Evolutionary conservation across 2,888 invertebrate species (phyloP).

Genomic region (Syrista parreyssii): DNA sequence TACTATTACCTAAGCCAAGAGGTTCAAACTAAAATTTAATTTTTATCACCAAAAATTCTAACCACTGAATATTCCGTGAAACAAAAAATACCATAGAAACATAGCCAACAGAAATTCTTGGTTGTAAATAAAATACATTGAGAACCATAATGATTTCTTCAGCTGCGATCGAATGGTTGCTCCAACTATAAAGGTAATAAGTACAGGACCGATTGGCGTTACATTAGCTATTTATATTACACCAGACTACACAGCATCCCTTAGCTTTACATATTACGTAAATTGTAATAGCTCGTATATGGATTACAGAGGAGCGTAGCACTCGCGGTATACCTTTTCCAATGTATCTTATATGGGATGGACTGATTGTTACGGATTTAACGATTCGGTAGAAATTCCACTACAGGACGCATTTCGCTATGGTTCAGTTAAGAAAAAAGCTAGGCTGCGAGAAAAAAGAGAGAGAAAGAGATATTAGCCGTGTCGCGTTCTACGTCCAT

Average conservation of each 20-base stretch:
- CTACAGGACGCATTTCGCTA: not conserved
- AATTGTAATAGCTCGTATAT: conserved; percentile 33
- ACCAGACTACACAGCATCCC: not conserved
- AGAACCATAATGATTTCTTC: not conserved
- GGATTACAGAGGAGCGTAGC: conserved; percentile 23
- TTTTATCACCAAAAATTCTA: too few species aligned
- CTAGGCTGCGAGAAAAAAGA: not conserved
- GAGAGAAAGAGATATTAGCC: not conserved
- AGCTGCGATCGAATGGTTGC: not conserved
- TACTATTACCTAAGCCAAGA: conserved; percentile 31
- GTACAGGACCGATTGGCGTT: not conserved
- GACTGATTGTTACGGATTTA: conserved; percentile 34
- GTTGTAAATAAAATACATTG: not conserved
- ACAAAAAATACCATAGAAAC: not conserved
- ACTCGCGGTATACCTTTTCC: conserved; percentile 19
- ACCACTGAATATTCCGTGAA: not conserved
- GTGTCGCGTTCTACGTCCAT: conserved; percentile 6
- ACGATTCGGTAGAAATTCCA: conserved; percentile 29
- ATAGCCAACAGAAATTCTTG: not conserved
- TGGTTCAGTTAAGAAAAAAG: not conserved
- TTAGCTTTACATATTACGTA: conserved; percentile 28
- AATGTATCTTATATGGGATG: conserved; percentile 18
- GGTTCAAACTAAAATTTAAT: not conserved
- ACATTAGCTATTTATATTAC: not conserved
- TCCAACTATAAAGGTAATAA: too few species aligned